phyloP scores from a whole-genome alignment of 2,113 vertebrate species.

The Chamaetylas fuelleborni region DNA sequence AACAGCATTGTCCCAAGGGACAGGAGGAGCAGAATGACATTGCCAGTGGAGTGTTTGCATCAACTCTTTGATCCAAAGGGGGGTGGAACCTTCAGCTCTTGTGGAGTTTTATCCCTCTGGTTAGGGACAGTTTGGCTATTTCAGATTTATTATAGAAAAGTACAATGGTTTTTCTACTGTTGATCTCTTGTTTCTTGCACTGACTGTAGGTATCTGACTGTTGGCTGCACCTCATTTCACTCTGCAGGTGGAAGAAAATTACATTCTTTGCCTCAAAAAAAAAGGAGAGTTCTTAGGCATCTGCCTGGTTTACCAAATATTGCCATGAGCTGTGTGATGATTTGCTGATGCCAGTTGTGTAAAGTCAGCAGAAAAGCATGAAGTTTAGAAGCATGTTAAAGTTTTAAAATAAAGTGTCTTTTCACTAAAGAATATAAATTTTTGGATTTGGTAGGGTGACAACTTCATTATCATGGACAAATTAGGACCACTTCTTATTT shows the following conservation, averaged over 20 bases:
- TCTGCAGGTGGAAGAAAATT: background rate
- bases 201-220: background rate
- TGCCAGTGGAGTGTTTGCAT: background rate
- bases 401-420: background rate
- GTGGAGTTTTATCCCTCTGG: background rate
- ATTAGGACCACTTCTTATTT: background rate
- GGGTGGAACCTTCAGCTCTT: background rate
- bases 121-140: background rate
- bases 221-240: rapidly evolving
- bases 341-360: background rate
- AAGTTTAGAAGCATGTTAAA: background rate
- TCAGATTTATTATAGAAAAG: background rate
- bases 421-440: background rate
- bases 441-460: background rate
- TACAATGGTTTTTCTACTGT: background rate
- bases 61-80: background rate
- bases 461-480: background rate
- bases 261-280: background rate
- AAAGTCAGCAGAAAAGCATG: background rate
- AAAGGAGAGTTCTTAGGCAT: background rate
- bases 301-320: background rate
- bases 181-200: background rate
- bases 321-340: background rate
- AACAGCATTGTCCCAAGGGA: background rate
- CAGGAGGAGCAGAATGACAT: background rate